phyloP scores from a whole-genome alignment of 2,888 invertebrate genomes.

The Thumatha senex region DNA sequence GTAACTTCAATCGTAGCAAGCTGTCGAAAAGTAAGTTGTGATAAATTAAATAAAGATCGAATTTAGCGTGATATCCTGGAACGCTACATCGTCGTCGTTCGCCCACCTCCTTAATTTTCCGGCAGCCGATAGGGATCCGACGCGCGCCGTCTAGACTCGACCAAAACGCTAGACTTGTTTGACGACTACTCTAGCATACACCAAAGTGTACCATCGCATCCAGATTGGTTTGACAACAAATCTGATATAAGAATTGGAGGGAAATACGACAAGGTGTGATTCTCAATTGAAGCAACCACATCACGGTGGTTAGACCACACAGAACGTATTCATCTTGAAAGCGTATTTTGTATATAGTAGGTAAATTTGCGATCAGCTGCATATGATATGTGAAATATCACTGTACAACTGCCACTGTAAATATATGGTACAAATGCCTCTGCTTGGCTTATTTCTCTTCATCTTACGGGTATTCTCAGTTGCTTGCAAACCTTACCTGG shows the following conservation, averaged over 20 bases:
- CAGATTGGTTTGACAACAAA: conserved; percentile 59
- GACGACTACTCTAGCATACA: conserved; percentile 51
- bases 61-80: conserved; percentile 55
- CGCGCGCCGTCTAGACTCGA: conserved; percentile 78
- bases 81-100: conserved; percentile 47
- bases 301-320: conserved; percentile 28
- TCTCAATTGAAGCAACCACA: conserved; percentile 49
- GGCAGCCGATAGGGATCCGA: conserved; percentile 71
- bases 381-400: conserved; percentile 42
- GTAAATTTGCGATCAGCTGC: conserved; percentile 45
- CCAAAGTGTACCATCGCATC: conserved; percentile 32
- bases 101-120: conserved; percentile 75
- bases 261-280: conserved; percentile 59
- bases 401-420: too few relatives aligned
- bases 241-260: conserved; percentile 54
- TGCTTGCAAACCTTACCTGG: too few relatives aligned
- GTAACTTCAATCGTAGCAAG: conserved; percentile 10
- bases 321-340: too few relatives aligned
- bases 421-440: not conserved
- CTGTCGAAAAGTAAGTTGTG: conserved; percentile 21
- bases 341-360: conserved; percentile 16
- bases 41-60: conserved; percentile 53
- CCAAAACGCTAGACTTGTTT: conserved; percentile 66
- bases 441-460: too few relatives aligned
- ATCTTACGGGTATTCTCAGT: too few relatives aligned